phyloP scores from a whole-genome alignment of 1,140 invertebrate genomes.

The Brachionus asplanchnoidis region DNA sequence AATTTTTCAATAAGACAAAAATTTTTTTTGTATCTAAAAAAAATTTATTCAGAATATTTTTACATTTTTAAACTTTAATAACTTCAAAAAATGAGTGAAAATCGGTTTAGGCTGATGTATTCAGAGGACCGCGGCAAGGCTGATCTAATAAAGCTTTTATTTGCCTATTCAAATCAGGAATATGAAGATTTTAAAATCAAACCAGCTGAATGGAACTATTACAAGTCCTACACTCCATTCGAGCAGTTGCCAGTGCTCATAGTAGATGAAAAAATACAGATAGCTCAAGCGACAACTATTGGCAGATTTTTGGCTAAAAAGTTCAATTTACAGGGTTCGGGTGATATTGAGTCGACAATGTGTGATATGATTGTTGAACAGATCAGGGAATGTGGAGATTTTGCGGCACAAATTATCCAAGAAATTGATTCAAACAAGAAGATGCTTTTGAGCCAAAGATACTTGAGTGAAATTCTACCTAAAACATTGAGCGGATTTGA shows the following conservation, averaged over 20 bases:
- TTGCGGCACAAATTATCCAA: not conserved
- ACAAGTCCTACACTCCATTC: conserved; percentile 11
- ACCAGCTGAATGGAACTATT: conserved; percentile 17
- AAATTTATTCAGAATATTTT: not conserved
- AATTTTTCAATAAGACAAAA: not conserved
- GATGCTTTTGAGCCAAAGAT: not conserved
- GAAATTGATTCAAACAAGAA: conserved; percentile 5
- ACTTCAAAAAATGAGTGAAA: conserved; percentile 29
- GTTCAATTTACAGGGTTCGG: not conserved
- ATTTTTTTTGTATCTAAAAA: not conserved
- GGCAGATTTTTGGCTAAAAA: conserved; percentile 1
- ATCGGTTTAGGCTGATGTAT: not conserved
- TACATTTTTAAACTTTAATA: not conserved
- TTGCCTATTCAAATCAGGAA: not conserved
- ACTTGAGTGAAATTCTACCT: not conserved
- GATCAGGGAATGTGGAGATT: conserved; percentile 12
- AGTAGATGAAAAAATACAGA: not conserved
- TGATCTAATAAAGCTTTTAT: conserved; percentile 1
- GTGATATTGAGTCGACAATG: not conserved
- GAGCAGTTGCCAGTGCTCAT: conserved; percentile 6
- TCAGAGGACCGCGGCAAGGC: conserved; percentile 28
- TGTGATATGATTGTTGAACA: conserved; percentile 40
- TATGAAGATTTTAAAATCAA: conserved; percentile 27
- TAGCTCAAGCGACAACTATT: conserved; percentile 22
- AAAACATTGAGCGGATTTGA: conserved; percentile 1